Evolutionary conservation across 2,797 vertebrate genomes (phyloP).

Genomic region (Intellagama lesueurii): DNA sequence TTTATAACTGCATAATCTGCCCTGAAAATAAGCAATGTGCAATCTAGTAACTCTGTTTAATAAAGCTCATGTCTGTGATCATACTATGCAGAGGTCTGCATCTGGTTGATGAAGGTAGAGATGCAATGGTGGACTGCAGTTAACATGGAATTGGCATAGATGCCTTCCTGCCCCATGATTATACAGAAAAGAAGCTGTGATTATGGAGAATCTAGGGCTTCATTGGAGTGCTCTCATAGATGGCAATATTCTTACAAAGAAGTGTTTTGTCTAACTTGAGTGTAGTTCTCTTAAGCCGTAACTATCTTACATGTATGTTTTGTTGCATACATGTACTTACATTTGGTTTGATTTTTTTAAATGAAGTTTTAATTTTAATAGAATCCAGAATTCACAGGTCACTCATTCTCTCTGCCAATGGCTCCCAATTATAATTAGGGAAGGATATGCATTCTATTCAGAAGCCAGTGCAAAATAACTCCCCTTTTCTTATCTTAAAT

Average conservation of each 20-base stretch:
- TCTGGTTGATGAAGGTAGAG: too few species aligned
- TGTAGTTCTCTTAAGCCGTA: background rate
- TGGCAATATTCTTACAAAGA: background rate
- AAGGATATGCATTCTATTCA: background rate
- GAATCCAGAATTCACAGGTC: background rate
- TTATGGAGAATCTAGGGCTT: background rate
- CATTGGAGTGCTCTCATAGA: background rate
- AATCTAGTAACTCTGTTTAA: background rate
- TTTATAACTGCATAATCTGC: background rate
- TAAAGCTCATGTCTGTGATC: background rate
- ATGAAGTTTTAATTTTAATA: background rate
- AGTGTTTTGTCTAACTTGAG: background rate
- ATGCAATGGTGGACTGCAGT: too few species aligned
- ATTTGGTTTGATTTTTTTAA: background rate
- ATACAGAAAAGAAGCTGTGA: background rate
- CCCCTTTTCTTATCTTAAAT: background rate
- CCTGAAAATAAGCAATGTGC: background rate
- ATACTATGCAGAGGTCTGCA: background rate
- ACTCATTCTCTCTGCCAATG: background rate
- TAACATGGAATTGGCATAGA: background rate
- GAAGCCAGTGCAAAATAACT: background rate
- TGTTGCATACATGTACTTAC: background rate
- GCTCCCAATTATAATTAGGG: background rate
- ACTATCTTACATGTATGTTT: background rate
- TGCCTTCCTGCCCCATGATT: background rate